Percentiles rank a stretch among this genome's conserved stretches.
phyloP scores from a whole-genome alignment of 2,797 vertebrate genomes.

The Eulemur albifrons region DNA sequence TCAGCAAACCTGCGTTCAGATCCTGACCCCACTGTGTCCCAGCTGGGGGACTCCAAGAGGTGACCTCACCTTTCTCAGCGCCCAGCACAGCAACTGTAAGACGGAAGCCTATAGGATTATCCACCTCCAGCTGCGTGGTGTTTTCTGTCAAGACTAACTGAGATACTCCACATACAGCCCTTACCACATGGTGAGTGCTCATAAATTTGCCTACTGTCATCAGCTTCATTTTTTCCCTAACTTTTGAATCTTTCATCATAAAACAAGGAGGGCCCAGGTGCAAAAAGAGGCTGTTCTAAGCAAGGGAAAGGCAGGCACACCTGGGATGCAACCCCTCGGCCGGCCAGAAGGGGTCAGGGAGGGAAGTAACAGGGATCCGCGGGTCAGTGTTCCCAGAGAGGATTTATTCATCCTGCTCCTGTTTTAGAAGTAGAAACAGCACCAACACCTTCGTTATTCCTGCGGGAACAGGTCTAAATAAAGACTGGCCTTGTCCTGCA shows the following conservation, averaged over 20 bases:
- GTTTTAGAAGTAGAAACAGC: not conserved
- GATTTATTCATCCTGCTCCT: not conserved
- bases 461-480: not conserved
- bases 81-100: not conserved
- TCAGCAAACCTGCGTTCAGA: not conserved
- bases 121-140: rapidly evolving
- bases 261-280: not conserved
- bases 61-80: not conserved
- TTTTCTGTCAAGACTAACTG: not conserved
- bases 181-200: no score
- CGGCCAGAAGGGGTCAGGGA: not conserved
- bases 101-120: rapidly evolving
- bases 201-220: not conserved
- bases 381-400: not conserved
- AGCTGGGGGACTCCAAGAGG: not conserved
- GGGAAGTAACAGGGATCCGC: rapidly evolving
- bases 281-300: not conserved
- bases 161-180: no score
- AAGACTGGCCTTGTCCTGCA: not conserved
- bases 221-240: not conserved
- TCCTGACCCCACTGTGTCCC: rapidly evolving
- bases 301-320: not conserved
- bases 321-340: rapidly evolving
- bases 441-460: not conserved
- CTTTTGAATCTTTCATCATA: not conserved